Evolutionary conservation across 2,888 invertebrate species (phyloP).

Genomic region (Plusia festucae): DNA sequence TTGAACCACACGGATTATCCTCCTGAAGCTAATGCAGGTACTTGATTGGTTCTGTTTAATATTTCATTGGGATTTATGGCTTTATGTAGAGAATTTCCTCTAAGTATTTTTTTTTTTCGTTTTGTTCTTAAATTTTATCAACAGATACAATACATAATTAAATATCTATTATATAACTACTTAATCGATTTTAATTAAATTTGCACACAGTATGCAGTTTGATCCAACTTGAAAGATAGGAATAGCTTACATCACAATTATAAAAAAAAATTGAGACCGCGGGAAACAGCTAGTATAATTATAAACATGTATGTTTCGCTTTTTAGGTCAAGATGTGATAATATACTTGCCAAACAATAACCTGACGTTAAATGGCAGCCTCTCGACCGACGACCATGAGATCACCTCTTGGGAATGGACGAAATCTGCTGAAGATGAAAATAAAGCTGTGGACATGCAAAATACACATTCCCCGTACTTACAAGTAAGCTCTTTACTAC

Average conservation of each 20-base stretch:
- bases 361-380: constrained; percentile 96
- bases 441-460: constrained; percentile 98
- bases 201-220: too few species aligned
- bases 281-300: too few species aligned
- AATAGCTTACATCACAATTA: too few species aligned
- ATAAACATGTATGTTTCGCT: background rate
- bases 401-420: constrained; percentile 99
- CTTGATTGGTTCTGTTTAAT: constrained; percentile 1
- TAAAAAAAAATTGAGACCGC: too few species aligned
- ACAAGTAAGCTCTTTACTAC: constrained; percentile 84
- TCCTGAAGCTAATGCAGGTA: constrained; percentile 97
- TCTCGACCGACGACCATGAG: constrained; percentile 97
- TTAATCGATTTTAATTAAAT: too few species aligned
- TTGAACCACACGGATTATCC: constrained; percentile 98
- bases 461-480: constrained; percentile 97
- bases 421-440: constrained; percentile 95
- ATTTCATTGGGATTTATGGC: background rate
- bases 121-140: too few species aligned
- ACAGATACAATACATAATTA: too few species aligned
- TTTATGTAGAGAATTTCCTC: too few species aligned
- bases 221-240: too few species aligned
- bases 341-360: constrained; percentile 96
- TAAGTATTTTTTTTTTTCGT: too few species aligned
- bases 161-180: too few species aligned
- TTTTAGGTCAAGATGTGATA: constrained; percentile 94